phyloP scores from a whole-genome alignment of 2,113 vertebrate genomes.

The Synodontis membranacea region DNA sequence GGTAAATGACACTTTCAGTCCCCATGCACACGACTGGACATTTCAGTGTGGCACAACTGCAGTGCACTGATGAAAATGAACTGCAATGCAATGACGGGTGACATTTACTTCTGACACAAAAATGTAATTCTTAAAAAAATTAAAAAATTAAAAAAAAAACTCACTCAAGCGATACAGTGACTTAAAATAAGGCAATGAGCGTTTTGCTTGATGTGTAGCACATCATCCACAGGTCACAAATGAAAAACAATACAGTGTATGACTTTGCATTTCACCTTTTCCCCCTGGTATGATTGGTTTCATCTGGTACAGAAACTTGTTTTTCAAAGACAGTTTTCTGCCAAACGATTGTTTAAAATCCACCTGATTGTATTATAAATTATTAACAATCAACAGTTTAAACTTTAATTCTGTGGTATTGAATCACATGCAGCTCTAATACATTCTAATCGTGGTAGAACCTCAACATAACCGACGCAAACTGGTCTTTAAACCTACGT shows the following conservation, averaged over 20 bases:
- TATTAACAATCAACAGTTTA: not conserved
- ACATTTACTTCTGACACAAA: too few relatives aligned
- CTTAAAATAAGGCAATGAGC: not conserved
- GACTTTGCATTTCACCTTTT: not conserved
- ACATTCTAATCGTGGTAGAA: not conserved
- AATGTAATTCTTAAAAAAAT: too few relatives aligned
- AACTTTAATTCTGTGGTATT: not conserved
- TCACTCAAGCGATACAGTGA: too few relatives aligned
- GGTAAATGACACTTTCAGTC: not conserved
- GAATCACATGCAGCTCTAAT: not conserved
- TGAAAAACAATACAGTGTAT: not conserved
- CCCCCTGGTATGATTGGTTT: not conserved
- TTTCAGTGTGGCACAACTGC: not conserved
- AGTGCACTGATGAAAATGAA: too few relatives aligned
- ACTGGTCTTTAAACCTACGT: not conserved
- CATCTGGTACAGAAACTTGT: not conserved
- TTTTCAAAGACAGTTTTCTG: not conserved
- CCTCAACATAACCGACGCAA: not conserved
- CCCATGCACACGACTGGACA: too few relatives aligned
- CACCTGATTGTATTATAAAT: not conserved
- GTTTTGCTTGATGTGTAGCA: not conserved
- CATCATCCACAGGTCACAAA: not conserved
- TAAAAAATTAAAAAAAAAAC: too few relatives aligned
- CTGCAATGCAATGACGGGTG: too few relatives aligned
- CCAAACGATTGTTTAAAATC: not conserved